Conservation (phyloP, 2,113 vertebrate genomes). For the Cichladusa arquata region DNA sequence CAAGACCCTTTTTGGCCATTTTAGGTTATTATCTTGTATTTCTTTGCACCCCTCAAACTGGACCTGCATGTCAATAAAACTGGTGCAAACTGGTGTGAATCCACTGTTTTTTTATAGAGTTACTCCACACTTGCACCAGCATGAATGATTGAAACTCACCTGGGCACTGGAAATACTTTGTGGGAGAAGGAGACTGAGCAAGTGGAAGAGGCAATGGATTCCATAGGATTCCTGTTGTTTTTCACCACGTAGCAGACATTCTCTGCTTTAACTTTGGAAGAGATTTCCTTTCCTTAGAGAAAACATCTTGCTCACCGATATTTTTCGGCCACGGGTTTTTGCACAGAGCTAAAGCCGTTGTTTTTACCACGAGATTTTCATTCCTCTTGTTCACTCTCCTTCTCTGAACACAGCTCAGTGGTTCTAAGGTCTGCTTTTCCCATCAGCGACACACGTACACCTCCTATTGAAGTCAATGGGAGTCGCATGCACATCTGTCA, state of each 20-base stretch:
- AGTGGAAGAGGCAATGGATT: neutral
- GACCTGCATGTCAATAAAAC: constrained; percentile 16
- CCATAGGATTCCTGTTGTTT: neutral
- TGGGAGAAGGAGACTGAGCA: neutral
- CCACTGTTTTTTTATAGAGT: neutral
- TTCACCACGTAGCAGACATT: neutral
- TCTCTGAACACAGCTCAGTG: neutral
- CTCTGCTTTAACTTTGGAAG: neutral
- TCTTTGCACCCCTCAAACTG: constrained; percentile 21
- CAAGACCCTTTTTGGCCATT: constrained; percentile 67
- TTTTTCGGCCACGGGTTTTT: neutral
- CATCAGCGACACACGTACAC: neutral
- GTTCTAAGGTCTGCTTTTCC: neutral
- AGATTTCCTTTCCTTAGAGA: neutral
- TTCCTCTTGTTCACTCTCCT: neutral
- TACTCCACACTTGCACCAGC: neutral
- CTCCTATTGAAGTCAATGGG: constrained; percentile 27
- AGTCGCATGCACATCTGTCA: constrained; percentile 30
- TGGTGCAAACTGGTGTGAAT: neutral
- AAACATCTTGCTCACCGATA: accelerated
- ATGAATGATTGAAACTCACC: neutral
- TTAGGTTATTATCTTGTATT: constrained; percentile 37
- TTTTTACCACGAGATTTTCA: neutral
- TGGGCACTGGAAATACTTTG: neutral
- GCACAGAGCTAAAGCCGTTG: neutral